These are phyloP conservation scores for Xerus inauris DNA, from an alignment of 2,113 vertebrate species.

Conservation along the genomic window DNA sequence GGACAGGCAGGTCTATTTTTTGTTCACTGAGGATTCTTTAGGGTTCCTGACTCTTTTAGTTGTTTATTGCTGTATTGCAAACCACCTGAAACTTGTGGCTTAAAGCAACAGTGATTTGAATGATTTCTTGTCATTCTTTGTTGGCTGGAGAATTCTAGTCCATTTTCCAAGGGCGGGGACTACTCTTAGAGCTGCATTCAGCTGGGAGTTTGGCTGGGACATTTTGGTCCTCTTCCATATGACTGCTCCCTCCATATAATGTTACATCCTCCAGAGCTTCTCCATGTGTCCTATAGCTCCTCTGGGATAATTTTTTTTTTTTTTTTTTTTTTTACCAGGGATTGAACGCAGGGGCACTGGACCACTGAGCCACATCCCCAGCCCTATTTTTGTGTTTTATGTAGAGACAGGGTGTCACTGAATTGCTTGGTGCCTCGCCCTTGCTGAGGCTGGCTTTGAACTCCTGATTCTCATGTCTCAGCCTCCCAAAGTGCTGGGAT, in stretches of 20 bases:
- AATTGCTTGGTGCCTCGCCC: too few species aligned
- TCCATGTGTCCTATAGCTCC: neutral
- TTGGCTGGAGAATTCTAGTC: neutral
- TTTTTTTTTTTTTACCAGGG: too few species aligned
- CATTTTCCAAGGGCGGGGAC: neutral
- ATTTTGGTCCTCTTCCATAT: neutral
- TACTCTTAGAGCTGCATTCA: neutral
- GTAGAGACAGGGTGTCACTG: too few species aligned
- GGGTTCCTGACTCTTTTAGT: neutral
- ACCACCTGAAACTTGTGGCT: neutral
- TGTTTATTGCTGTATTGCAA: conserved; percentile 21
- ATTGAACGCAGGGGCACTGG: too few species aligned
- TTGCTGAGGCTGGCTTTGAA: too few species aligned
- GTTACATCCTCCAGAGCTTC: neutral
- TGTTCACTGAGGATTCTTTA: neutral
- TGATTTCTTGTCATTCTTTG: neutral
- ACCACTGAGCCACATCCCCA: too few species aligned
- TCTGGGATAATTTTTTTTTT: too few species aligned
- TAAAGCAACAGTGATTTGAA: neutral
- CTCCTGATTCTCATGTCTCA: too few species aligned
- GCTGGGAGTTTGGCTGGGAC: neutral
- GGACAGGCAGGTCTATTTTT: neutral
- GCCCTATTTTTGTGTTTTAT: too few species aligned
- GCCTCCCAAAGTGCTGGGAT: too few species aligned
- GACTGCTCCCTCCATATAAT: neutral